These are phyloP conservation scores for Pristiophorus japonicus DNA, from an alignment of 2,113 vertebrate species.

Conservation along the genomic window DNA sequence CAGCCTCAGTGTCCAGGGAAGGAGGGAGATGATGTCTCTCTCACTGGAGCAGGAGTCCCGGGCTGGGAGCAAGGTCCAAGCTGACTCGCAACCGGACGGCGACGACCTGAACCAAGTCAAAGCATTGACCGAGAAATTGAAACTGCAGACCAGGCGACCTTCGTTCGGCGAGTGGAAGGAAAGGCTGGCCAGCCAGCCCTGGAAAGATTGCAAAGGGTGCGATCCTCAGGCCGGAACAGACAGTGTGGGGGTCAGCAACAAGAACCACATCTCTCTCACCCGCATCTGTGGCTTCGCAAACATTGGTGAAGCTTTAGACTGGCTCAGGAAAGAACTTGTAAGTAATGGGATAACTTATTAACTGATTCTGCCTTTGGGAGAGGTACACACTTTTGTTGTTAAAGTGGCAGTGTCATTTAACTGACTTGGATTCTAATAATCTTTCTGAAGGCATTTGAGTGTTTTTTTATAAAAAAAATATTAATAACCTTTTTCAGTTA, in stretches of 20 bases:
- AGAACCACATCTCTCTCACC: constrained; percentile 37
- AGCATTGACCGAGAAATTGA: constrained; percentile 78
- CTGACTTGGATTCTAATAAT: background rate
- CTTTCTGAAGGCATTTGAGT: background rate
- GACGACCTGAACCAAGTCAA: constrained; percentile 77
- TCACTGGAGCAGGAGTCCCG: background rate
- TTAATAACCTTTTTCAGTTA: background rate
- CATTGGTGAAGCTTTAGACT: constrained; percentile 72
- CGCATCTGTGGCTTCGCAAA: constrained; percentile 75
- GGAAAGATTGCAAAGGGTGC: constrained; percentile 45
- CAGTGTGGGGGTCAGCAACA: background rate
- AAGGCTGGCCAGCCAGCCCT: constrained; percentile 63
- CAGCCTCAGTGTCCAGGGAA: background rate
- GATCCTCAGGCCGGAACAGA: background rate
- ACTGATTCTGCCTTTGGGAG: background rate
- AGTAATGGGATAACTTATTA: constrained; percentile 47
- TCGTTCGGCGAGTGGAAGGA: constrained; percentile 87
- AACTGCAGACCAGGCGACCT: constrained; percentile 78
- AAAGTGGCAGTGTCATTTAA: background rate
- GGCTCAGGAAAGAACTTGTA: constrained; percentile 82
- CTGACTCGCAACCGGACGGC: constrained; percentile 50
- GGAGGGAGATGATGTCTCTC: background rate
- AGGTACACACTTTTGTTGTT: background rate
- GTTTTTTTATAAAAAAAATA: background rate
- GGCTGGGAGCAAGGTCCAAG: constrained; percentile 60